Conservation (phyloP, 2,113 vertebrate species). For the Macquaria ambigua region DNA sequence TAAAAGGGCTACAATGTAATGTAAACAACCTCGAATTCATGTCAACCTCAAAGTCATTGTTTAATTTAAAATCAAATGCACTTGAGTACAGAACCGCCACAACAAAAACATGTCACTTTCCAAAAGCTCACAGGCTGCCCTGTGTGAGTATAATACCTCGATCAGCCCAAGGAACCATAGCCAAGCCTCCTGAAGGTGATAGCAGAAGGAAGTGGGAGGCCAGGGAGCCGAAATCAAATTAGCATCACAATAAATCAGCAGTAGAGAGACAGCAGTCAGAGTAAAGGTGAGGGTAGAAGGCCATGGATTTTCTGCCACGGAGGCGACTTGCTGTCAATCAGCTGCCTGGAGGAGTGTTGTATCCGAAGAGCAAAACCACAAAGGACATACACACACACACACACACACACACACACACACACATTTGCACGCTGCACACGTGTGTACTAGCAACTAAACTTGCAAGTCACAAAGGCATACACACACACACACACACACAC, state of each 20-base stretch:
- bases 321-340: slow-evolving; percentile 75
- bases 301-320: slow-evolving; percentile 80
- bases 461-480: not conserved
- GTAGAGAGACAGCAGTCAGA: slow-evolving; percentile 69
- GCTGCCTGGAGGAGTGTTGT: slow-evolving; percentile 28
- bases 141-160: not conserved
- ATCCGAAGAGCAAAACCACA: slow-evolving; percentile 42
- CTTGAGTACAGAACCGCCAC: not conserved
- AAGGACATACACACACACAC: slow-evolving; percentile 22
- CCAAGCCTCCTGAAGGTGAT: slow-evolving; percentile 49
- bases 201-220: slow-evolving; percentile 42
- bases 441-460: not conserved
- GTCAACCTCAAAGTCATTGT: not conserved
- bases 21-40: not conserved
- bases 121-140: not conserved
- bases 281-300: slow-evolving; percentile 73
- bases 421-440: not conserved
- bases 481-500: slow-evolving; percentile 2
- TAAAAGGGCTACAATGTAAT: not conserved
- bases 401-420: not conserved
- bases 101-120: not conserved
- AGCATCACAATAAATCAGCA: slow-evolving; percentile 79
- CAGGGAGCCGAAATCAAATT: slow-evolving; percentile 75
- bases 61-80: slow-evolving; percentile 11
- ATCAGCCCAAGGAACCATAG: slow-evolving; percentile 3